phyloP scores from a whole-genome alignment of 35 echinoderm and acorn worm species.

The Hemicentrotus pulcherrimus region DNA sequence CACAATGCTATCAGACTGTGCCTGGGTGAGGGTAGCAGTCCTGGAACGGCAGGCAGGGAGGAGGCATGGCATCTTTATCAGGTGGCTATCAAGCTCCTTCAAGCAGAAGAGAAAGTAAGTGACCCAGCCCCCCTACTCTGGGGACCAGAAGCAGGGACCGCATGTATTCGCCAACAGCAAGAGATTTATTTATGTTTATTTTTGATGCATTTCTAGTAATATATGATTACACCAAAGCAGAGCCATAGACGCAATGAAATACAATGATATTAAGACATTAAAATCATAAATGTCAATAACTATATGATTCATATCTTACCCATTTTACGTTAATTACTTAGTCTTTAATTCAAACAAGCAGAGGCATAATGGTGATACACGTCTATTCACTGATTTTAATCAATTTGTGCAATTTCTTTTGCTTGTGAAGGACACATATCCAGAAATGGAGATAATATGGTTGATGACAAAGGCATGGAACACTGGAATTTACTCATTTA shows the following conservation, averaged over 20 bases:
- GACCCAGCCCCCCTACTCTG: not conserved
- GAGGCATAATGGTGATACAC: too few relatives aligned
- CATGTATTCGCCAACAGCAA: too few relatives aligned
- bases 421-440: slow-evolving; percentile 48
- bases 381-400: not conserved
- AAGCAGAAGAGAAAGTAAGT: slow-evolving; percentile 39
- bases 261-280: too few relatives aligned
- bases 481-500: slow-evolving; percentile 78
- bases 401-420: not conserved
- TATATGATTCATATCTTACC: too few relatives aligned
- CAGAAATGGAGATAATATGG: slow-evolving; percentile 91
- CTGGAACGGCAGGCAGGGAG: slow-evolving; percentile 34
- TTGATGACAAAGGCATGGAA: slow-evolving; percentile 94
- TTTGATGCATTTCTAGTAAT: too few relatives aligned
- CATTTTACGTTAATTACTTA: too few relatives aligned
- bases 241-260: too few relatives aligned
- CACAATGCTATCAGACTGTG: slow-evolving; percentile 46
- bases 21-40: not conserved
- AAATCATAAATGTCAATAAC: too few relatives aligned
- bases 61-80: slow-evolving; percentile 51
- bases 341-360: too few relatives aligned
- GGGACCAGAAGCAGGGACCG: too few relatives aligned
- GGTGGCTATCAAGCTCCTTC: slow-evolving; percentile 14
- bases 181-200: too few relatives aligned
- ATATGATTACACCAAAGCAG: too few relatives aligned